Evolutionary conservation across 1,140 invertebrate species (phyloP).

Genomic region (Ooceraea biroi): DNA sequence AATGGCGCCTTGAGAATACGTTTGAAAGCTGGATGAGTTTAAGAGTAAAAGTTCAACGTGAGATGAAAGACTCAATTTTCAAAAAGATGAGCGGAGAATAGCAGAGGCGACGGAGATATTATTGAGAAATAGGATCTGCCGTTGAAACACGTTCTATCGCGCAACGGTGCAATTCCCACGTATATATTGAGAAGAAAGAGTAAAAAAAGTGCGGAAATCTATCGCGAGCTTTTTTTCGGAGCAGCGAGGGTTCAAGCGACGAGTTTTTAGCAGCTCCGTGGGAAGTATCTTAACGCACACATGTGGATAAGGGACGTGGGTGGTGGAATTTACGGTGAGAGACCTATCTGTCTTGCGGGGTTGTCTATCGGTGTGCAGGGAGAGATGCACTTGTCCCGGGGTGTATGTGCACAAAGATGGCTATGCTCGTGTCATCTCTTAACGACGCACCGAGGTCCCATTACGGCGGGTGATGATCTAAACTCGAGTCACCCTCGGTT

Average conservation of each 20-base stretch:
- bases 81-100: too few relatives aligned
- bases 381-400: slow-evolving; percentile 44
- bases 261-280: neutral
- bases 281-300: slow-evolving; percentile 1
- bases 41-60: too few relatives aligned
- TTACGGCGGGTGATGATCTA: slow-evolving; percentile 62
- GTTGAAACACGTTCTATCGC: neutral
- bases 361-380: slow-evolving; percentile 4
- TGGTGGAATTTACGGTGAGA: slow-evolving; percentile 42
- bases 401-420: slow-evolving; percentile 34
- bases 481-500: slow-evolving; percentile 38
- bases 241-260: slow-evolving; percentile 32
- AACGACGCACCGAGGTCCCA: slow-evolving; percentile 72
- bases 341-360: neutral
- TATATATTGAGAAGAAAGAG: neutral
- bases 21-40: too few relatives aligned
- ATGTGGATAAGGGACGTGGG: slow-evolving; percentile 8
- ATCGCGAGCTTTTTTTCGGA: neutral
- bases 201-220: neutral
- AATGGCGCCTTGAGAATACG: neutral
- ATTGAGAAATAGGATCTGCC: neutral
- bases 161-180: too few relatives aligned
- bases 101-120: neutral
- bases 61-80: too few relatives aligned
- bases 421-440: slow-evolving; percentile 57